These are phyloP conservation scores for Upupa epops DNA, from an alignment of 2,113 vertebrate species.

Conservation along the genomic window DNA sequence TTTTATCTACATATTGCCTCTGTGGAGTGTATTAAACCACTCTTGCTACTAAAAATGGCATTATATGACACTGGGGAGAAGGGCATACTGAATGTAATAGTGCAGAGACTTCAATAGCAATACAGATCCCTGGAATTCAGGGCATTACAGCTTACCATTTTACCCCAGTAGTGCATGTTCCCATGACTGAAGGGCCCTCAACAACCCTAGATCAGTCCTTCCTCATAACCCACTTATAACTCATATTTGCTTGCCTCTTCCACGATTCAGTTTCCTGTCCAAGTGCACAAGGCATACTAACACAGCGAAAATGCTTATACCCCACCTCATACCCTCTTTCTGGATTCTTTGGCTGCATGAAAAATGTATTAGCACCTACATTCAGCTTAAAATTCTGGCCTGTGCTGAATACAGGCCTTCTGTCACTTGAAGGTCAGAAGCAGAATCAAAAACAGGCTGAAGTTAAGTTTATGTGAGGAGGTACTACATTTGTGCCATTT, in stretches of 20 bases:
- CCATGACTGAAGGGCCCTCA: not conserved
- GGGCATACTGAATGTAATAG: not conserved
- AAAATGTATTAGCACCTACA: not conserved
- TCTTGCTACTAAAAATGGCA: not conserved
- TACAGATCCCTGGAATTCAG: not conserved
- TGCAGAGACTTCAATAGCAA: not conserved
- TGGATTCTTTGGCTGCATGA: not conserved
- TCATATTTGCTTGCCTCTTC: not conserved
- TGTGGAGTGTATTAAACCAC: not conserved
- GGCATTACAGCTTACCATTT: not conserved
- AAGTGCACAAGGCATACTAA: not conserved
- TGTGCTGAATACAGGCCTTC: not conserved
- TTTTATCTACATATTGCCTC: not conserved
- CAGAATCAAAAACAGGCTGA: not conserved
- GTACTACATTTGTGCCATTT: not conserved
- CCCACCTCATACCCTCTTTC: not conserved
- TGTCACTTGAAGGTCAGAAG: not conserved
- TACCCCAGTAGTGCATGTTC: rapidly evolving
- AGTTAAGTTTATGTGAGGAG: not conserved
- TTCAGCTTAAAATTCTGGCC: not conserved
- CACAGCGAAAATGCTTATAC: not conserved
- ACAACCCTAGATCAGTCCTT: not conserved
- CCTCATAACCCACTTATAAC: not conserved
- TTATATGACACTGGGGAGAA: not conserved
- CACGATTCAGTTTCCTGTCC: not conserved